These are phyloP conservation scores for Gasterosteus nipponicus DNA, from an alignment of 2,113 vertebrate species.

Conservation along the genomic window DNA sequence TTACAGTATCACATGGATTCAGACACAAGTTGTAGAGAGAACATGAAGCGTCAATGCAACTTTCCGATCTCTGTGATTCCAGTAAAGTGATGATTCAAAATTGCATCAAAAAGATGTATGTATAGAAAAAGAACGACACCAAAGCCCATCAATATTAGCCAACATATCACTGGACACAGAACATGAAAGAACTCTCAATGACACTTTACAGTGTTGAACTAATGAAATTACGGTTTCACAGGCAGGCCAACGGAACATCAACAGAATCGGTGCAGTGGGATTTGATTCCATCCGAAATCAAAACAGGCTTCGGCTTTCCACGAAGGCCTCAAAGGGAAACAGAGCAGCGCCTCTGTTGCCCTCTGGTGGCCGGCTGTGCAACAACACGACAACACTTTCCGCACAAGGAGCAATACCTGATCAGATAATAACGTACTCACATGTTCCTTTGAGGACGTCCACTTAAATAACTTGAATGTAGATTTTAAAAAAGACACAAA, in stretches of 20 bases:
- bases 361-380: conserved; percentile 34
- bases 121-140: neutral
- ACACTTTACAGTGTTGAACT: neutral
- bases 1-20: neutral
- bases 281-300: neutral
- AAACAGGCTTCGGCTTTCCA: neutral
- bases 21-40: neutral
- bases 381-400: neutral
- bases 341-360: conserved; percentile 23
- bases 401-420: neutral
- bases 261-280: neutral
- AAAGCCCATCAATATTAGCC: neutral
- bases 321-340: neutral
- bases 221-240: neutral
- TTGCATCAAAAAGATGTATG: neutral
- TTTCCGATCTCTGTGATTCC: conserved; percentile 6
- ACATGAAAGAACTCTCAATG: neutral
- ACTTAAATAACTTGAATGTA: neutral
- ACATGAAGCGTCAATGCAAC: neutral
- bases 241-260: neutral
- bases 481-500: neutral
- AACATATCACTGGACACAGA: conserved; percentile 6
- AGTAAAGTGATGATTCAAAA: neutral
- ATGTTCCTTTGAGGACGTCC: neutral
- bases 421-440: neutral